Percentiles rank a stretch among this genome's conserved stretches.
These are phyloP conservation scores for Terrapene triunguis DNA, from an alignment of 2,113 vertebrate genomes.

Conservation along the genomic window DNA sequence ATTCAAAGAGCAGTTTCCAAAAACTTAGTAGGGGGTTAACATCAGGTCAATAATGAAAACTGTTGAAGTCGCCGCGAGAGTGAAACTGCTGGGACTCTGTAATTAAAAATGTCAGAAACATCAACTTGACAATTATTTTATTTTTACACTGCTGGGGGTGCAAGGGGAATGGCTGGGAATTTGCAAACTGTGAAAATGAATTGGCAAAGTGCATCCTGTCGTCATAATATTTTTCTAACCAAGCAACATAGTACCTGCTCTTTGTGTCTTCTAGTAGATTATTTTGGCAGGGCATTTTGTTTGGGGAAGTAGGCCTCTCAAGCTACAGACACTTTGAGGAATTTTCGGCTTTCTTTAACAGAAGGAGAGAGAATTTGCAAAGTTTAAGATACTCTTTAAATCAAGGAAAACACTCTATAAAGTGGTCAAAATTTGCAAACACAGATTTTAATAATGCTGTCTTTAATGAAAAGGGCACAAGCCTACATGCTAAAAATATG, in stretches of 20 bases:
- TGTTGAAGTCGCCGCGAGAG: background rate
- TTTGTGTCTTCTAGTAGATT: constrained; percentile 46
- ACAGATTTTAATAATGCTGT: background rate
- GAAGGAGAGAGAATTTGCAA: constrained; percentile 28
- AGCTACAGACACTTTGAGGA: constrained; percentile 9
- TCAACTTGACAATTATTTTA: background rate
- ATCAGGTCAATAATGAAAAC: background rate
- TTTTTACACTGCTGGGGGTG: background rate
- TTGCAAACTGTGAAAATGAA: background rate
- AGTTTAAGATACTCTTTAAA: constrained; percentile 13
- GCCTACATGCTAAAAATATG: background rate
- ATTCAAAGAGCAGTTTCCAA: background rate
- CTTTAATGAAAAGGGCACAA: background rate
- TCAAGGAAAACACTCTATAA: background rate
- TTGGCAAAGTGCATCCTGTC: background rate
- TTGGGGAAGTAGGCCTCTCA: constrained; percentile 1
- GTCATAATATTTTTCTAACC: constrained; percentile 32
- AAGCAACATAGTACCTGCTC: background rate
- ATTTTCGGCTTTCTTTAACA: constrained; percentile 29
- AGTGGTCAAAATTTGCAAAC: background rate
- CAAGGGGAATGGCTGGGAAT: background rate
- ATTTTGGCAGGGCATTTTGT: constrained; percentile 52
- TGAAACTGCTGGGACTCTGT: background rate
- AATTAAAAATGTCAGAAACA: background rate
- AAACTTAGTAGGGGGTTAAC: background rate